A percentile compares a stretch with the other conserved stretches of the same genome.
phyloP scores from a whole-genome alignment of 1,140 invertebrate genomes.

The Papilio polytes region DNA sequence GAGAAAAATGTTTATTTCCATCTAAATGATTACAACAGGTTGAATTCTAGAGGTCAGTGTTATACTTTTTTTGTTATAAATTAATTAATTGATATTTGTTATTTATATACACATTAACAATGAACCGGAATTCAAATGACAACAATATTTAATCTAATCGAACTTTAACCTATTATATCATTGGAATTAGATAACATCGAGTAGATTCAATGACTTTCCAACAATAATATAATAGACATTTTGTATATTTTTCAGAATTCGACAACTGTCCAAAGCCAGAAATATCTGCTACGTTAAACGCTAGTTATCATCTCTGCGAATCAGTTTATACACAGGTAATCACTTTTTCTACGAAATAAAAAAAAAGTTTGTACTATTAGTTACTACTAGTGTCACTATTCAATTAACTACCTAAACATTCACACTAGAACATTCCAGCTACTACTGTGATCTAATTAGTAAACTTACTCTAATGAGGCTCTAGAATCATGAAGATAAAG shows the following conservation, averaged over 20 bases:
- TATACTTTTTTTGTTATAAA: not conserved
- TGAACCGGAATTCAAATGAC: not conserved
- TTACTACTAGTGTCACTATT: no score
- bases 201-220: constrained; percentile 5
- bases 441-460: no score
- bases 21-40: constrained; percentile 64
- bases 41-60: constrained; percentile 71
- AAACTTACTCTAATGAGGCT: not conserved
- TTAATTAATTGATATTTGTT: no score
- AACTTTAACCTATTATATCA: not conserved
- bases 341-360: not conserved
- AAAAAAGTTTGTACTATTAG: no score
- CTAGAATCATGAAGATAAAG: not conserved
- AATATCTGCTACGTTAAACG: constrained; percentile 54
- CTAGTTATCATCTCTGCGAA: constrained; percentile 60
- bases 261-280: constrained; percentile 57
- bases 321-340: constrained; percentile 61
- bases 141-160: not conserved
- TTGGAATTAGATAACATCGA: not conserved
- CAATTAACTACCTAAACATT: no score
- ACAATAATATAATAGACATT: constrained; percentile 4
- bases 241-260: constrained; percentile 64
- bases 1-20: constrained; percentile 69
- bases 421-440: no score
- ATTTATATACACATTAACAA: no score